phyloP scores from a whole-genome alignment of 92 coral and sea anemone genomes.

The Epizoanthus stellaris region DNA sequence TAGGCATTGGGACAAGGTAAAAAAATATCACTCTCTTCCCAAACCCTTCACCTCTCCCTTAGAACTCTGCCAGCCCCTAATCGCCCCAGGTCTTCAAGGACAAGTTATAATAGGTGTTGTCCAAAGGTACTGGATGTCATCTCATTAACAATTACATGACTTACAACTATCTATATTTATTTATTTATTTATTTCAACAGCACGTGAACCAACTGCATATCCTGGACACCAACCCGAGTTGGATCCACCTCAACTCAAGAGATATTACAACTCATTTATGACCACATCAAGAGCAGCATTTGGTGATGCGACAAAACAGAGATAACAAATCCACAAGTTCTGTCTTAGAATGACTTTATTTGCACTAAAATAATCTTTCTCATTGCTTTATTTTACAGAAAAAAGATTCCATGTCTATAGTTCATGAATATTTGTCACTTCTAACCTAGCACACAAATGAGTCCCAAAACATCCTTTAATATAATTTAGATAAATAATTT shows the following conservation, averaged over 20 bases:
- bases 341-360: background rate
- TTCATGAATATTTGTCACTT: background rate
- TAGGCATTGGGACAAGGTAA: too few relatives aligned
- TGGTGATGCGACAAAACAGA: conserved; percentile 74
- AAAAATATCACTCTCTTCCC: too few relatives aligned
- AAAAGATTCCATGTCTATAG: background rate
- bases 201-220: conserved; percentile 91
- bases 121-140: background rate
- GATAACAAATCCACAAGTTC: conserved; percentile 23
- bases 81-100: too few relatives aligned
- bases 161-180: background rate
- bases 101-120: too few relatives aligned
- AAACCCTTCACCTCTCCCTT: too few relatives aligned
- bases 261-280: conserved; percentile 85
- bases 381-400: background rate
- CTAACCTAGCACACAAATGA: too few relatives aligned
- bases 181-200: conserved; percentile 52
- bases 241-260: conserved; percentile 82
- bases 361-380: background rate
- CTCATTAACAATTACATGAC: background rate
- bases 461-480: background rate
- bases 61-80: too few relatives aligned
- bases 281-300: conserved; percentile 95
- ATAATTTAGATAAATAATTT: background rate
- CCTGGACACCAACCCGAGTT: conserved; percentile 99